Conservation (phyloP, 1,140 invertebrate species). For the Lepidotrigona ventralis region DNA sequence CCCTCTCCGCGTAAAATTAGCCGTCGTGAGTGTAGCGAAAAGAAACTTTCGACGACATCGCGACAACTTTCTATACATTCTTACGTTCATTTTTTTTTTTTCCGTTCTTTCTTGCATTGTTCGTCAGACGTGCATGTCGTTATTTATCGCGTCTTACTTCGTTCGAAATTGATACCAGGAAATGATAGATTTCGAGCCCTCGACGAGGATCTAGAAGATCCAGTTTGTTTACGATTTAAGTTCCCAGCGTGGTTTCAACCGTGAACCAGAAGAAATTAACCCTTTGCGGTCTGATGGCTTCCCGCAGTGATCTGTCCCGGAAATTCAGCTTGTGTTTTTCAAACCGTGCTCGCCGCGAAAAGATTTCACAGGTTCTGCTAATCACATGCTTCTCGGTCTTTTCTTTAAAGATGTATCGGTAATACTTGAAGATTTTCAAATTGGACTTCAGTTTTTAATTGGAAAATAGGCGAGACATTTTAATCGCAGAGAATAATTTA, state of each 20-base stretch:
- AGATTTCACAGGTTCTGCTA: neutral
- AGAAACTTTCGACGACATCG: neutral
- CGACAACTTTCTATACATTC: neutral
- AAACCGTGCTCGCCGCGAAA: neutral
- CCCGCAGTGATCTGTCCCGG: neutral
- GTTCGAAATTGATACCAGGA: neutral
- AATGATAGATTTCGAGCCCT: neutral
- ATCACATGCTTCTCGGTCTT: neutral
- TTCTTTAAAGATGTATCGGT: neutral
- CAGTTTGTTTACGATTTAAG: constrained; percentile 30
- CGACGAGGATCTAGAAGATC: constrained; percentile 2
- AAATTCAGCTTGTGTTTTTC: neutral
- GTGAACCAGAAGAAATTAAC: constrained; percentile 19
- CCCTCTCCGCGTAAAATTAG: no score
- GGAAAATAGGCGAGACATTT: no score
- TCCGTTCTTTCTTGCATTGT: neutral
- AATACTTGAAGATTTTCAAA: neutral
- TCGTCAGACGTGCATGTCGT: no score
- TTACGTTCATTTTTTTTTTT: neutral
- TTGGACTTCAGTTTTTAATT: no score
- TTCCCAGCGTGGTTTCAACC: constrained; percentile 24
- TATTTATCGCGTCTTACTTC: neutral
- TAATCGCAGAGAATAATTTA: no score
- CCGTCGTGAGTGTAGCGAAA: neutral
- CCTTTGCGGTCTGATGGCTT: constrained; percentile 18